Conservation (phyloP, 2,113 vertebrate species). For the Cololabis saira region DNA sequence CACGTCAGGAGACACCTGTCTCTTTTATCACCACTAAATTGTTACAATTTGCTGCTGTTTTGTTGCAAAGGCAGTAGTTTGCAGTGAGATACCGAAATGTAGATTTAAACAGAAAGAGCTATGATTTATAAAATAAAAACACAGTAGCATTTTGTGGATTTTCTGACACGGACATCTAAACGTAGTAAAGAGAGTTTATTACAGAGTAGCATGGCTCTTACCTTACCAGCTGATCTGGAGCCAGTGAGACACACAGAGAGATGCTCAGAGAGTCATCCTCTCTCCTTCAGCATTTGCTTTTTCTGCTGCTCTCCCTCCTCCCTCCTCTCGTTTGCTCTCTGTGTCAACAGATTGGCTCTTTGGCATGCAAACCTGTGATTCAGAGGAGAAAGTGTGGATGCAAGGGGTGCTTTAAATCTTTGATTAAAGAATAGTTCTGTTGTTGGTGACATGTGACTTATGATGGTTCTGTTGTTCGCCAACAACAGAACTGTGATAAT, state of each 20-base stretch:
- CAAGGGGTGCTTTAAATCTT: no score
- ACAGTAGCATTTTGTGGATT: no score
- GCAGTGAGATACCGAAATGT: neutral
- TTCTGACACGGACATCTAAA: no score
- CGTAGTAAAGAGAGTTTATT: no score
- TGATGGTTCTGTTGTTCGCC: no score
- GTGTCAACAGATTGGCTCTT: constrained; percentile 63
- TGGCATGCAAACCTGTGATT: constrained; percentile 57
- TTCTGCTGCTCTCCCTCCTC: constrained; percentile 52
- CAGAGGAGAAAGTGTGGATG: no score
- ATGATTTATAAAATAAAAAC: no score
- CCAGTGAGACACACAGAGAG: no score
- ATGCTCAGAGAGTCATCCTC: constrained; percentile 57
- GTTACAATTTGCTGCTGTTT: neutral
- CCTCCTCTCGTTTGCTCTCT: constrained; percentile 31
- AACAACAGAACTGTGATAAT: no score
- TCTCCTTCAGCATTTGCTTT: constrained; percentile 62
- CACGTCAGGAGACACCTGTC: no score
- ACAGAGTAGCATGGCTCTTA: constrained; percentile 67
- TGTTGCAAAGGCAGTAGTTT: neutral
- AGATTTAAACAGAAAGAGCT: neutral
- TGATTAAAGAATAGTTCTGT: no score
- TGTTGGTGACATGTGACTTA: no score
- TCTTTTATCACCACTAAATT: constrained; percentile 2
- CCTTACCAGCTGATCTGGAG: constrained; percentile 74